Evolutionary conservation across 2,888 invertebrate genomes (phyloP).

Genomic region (Drosophila robusta): DNA sequence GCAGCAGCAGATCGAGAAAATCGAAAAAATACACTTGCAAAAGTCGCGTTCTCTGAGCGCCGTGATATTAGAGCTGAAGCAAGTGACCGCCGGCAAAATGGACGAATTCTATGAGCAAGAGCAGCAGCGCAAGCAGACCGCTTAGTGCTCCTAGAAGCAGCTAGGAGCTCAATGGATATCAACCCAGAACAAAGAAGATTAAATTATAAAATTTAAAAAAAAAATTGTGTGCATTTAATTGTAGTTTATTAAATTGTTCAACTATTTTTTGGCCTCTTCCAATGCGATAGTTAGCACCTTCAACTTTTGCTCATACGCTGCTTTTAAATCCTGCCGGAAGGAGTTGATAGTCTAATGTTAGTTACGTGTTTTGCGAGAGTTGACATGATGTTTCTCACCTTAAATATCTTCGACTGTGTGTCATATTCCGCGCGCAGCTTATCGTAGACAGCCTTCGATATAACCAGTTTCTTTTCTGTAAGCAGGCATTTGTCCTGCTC

Average conservation of each 20-base stretch:
- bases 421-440: slow-evolving; percentile 92
- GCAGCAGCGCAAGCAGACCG: slow-evolving; percentile 55
- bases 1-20: slow-evolving; percentile 97
- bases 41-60: slow-evolving; percentile 93
- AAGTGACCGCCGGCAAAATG: slow-evolving; percentile 74
- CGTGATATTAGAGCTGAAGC: slow-evolving; percentile 91
- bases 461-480: slow-evolving; percentile 89
- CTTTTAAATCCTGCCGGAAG: slow-evolving; percentile 87
- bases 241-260: slow-evolving; percentile 72
- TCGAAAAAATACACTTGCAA: slow-evolving; percentile 88
- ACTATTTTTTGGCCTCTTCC: slow-evolving; percentile 76
- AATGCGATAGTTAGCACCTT: slow-evolving; percentile 75
- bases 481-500: slow-evolving; percentile 90
- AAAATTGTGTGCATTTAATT: slow-evolving; percentile 66
- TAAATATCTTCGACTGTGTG: slow-evolving; percentile 90
- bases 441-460: slow-evolving; percentile 90
- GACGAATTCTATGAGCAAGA: slow-evolving; percentile 40
- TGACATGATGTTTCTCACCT: slow-evolving; percentile 82
- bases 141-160: slow-evolving; percentile 19
- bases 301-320: slow-evolving; percentile 89
- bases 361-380: not conserved
- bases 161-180: not conserved
- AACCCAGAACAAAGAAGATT: slow-evolving; percentile 50
- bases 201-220: slow-evolving; percentile 69
- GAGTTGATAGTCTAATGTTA: not conserved